These are phyloP conservation scores for Thaumetopoea pityocampa DNA, from an alignment of 1,140 invertebrate genomes.

Conservation along the genomic window DNA sequence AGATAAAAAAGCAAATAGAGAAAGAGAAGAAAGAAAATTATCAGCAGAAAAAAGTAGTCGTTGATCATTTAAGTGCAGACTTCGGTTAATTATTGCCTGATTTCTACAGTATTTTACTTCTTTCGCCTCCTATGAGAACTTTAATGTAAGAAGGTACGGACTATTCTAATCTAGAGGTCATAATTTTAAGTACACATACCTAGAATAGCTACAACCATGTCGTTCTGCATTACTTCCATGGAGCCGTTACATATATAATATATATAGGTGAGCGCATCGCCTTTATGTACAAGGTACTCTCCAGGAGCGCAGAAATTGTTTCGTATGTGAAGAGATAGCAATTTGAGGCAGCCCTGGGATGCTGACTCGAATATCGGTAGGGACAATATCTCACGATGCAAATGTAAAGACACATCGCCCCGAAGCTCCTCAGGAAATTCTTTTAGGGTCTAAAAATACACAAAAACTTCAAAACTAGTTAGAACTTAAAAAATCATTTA, in stretches of 20 bases:
- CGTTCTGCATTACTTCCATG: slow-evolving; percentile 98
- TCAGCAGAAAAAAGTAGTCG: too few species aligned
- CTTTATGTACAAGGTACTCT: slow-evolving; percentile 97
- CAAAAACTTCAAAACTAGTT: slow-evolving; percentile 6
- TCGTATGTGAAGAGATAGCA: slow-evolving; percentile 92
- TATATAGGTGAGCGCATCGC: slow-evolving; percentile 96
- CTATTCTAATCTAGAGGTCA: not conserved
- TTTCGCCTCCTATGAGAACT: too few species aligned
- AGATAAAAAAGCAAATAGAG: too few species aligned
- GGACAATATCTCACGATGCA: slow-evolving; percentile 95
- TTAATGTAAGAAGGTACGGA: not conserved
- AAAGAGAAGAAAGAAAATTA: too few species aligned
- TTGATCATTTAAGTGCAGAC: too few species aligned
- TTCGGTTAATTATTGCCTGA: too few species aligned
- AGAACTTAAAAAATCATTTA: slow-evolving; percentile 17
- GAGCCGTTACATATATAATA: slow-evolving; percentile 98
- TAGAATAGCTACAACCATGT: slow-evolving; percentile 98
- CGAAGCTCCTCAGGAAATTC: slow-evolving; percentile 97
- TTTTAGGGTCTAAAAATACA: slow-evolving; percentile 87
- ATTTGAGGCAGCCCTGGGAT: slow-evolving; percentile 93
- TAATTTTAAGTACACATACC: slow-evolving; percentile 78
- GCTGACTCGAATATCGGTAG: slow-evolving; percentile 95
- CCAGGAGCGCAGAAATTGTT: slow-evolving; percentile 97
- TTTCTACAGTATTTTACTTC: too few species aligned
- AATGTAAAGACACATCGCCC: slow-evolving; percentile 96